Percentiles rank a stretch among this genome's conserved stretches.
Conservation (phyloP, 2,113 vertebrate genomes). For the Isurus oxyrinchus region DNA sequence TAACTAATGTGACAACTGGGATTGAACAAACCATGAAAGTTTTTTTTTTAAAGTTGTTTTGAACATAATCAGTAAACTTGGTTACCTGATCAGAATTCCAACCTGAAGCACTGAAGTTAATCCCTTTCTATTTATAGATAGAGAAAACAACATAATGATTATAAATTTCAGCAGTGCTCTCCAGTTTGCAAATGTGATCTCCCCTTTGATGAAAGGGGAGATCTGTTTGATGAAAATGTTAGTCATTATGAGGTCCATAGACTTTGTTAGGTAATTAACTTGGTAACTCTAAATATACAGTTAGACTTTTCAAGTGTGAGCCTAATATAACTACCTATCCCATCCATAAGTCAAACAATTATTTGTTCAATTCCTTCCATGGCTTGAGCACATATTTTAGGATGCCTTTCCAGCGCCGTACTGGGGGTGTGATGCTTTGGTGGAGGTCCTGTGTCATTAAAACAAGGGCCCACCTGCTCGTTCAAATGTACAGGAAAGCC, state of each 20-base stretch:
- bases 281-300: neutral
- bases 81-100: neutral
- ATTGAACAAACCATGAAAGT: neutral
- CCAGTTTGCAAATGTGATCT: neutral
- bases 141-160: neutral
- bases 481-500: neutral
- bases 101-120: neutral
- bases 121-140: neutral
- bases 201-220: neutral
- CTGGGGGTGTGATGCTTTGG: neutral
- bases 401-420: neutral
- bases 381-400: neutral
- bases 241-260: neutral
- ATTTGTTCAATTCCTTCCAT: neutral
- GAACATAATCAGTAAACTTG: neutral
- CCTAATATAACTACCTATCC: neutral
- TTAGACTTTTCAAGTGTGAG: neutral
- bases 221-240: neutral
- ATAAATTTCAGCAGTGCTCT: neutral
- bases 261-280: neutral
- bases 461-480: neutral
- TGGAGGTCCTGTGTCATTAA: neutral
- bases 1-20: neutral
- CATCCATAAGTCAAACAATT: neutral
- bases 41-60: neutral